phyloP scores from a whole-genome alignment of 53 echinoderm and acorn worm species.

The Zoroaster sp. region DNA sequence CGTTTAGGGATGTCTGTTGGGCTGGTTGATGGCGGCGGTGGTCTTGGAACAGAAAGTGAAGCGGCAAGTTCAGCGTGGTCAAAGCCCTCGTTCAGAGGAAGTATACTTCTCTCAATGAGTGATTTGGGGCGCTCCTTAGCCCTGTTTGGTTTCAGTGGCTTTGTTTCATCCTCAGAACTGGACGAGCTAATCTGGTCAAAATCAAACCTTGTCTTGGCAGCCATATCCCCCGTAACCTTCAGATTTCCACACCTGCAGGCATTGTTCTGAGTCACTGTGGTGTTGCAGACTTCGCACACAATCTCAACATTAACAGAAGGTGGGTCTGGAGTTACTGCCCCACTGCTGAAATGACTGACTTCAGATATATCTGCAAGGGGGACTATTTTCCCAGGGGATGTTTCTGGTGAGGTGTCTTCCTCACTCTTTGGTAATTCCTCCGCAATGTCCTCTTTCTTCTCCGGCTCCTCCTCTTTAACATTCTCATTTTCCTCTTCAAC shows the following conservation, averaged over 20 bases:
- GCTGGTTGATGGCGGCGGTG: constrained; percentile 32
- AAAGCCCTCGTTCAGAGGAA: constrained; percentile 36
- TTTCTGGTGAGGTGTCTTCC: constrained; percentile 39
- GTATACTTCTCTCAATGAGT: constrained; percentile 46
- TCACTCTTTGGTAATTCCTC: constrained; percentile 34
- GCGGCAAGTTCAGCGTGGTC: constrained; percentile 49
- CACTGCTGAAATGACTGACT: constrained; percentile 79
- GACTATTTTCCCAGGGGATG: constrained; percentile 47
- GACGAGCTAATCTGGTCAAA: constrained; percentile 49
- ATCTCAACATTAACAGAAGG: constrained; percentile 88
- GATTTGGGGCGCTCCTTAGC: constrained; percentile 46
- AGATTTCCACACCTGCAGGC: constrained; percentile 85
- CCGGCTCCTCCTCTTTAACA: constrained; percentile 42
- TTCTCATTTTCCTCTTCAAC: constrained; percentile 60
- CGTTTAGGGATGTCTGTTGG: constrained; percentile 45
- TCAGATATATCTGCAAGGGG: constrained; percentile 92
- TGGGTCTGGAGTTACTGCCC: constrained; percentile 77
- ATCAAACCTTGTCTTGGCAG: constrained; percentile 36
- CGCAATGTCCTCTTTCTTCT: constrained; percentile 33
- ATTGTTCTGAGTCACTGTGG: constrained; percentile 69
- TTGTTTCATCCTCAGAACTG: constrained; percentile 52
- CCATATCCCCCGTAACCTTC: constrained; percentile 67
- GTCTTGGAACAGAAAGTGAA: constrained; percentile 40
- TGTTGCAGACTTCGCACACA: constrained; percentile 90
- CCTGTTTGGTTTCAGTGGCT: constrained; percentile 38